Percentiles rank a stretch among this genome's conserved stretches.
Evolutionary conservation across 2,888 invertebrate genomes (phyloP).

Genomic region (Mellilla xanthometata): DNA sequence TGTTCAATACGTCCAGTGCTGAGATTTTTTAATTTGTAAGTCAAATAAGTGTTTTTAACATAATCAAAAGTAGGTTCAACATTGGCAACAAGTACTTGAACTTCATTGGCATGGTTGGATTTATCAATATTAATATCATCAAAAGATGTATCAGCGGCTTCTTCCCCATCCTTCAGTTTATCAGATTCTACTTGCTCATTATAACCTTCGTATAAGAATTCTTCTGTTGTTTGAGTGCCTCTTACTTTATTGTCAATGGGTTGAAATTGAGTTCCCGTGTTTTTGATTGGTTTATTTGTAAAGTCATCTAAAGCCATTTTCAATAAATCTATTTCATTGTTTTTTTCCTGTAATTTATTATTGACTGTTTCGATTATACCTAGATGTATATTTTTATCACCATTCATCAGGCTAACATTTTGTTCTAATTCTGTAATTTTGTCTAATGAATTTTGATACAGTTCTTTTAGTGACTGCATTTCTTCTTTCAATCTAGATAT

Average conservation of each 20-base stretch:
- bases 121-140: constrained; percentile 10
- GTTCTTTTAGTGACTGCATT: constrained; percentile 45
- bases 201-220: constrained; percentile 18
- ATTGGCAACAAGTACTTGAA: constrained; percentile 54
- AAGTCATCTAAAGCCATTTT: constrained; percentile 43
- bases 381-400: constrained; percentile 39
- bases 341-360: constrained; percentile 44
- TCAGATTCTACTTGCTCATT: too few relatives aligned
- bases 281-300: constrained; percentile 39
- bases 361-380: constrained; percentile 40
- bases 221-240: constrained; percentile 43
- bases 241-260: constrained; percentile 20
- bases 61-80: constrained; percentile 50
- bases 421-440: constrained; percentile 48
- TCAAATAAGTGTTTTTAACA: constrained; percentile 49
- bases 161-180: constrained; percentile 12
- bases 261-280: constrained; percentile 37
- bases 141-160: constrained; percentile 8
- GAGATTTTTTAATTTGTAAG: constrained; percentile 57
- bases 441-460: constrained; percentile 48
- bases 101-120: constrained; percentile 43
- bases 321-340: constrained; percentile 44
- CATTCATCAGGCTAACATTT: constrained; percentile 34
- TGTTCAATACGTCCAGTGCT: constrained; percentile 51
- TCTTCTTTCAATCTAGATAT: constrained; percentile 59